A percentile compares a stretch with the other conserved stretches of the same genome.
Evolutionary conservation across 2,888 invertebrate genomes (phyloP).

Genomic region (Epistrophella euchroma): DNA sequence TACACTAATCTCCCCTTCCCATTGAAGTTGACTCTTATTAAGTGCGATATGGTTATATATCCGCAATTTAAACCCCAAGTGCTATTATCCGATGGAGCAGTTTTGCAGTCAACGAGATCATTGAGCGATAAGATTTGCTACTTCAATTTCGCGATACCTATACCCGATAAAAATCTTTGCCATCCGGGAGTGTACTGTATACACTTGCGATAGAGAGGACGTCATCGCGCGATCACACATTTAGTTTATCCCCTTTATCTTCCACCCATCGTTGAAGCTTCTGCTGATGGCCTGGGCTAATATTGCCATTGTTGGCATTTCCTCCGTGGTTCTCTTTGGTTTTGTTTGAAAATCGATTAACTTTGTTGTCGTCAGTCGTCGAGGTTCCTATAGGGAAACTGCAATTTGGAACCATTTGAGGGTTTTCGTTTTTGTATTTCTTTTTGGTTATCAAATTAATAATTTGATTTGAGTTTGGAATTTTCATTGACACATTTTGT

Average conservation of each 20-base stretch:
- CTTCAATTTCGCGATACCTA: constrained; percentile 71
- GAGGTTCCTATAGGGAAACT: background rate
- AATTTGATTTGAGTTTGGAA: constrained; percentile 55
- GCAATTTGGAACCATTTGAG: constrained; percentile 13
- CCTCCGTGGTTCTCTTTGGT: constrained; percentile 4
- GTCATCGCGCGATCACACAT: constrained; percentile 67
- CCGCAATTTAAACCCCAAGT: constrained; percentile 52
- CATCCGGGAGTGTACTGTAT: constrained; percentile 28
- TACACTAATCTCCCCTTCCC: background rate
- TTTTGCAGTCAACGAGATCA: constrained; percentile 75
- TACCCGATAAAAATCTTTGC: constrained; percentile 69
- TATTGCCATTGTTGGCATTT: constrained; percentile 23
- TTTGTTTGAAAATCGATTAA: constrained; percentile 51
- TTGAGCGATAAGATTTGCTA: constrained; percentile 75
- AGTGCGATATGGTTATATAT: constrained; percentile 72
- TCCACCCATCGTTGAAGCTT: constrained; percentile 26
- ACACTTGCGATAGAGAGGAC: constrained; percentile 63
- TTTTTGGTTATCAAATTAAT: constrained; percentile 42
- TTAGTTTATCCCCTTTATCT: constrained; percentile 28
- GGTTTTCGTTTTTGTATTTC: constrained; percentile 25
- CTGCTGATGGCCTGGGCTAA: constrained; percentile 14
- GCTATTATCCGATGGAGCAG: constrained; percentile 71
- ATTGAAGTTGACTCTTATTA: constrained; percentile 4
- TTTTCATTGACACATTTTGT: constrained; percentile 59
- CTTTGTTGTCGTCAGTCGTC: constrained; percentile 7